Evolutionary conservation across 2,113 vertebrate species (phyloP), one percentile per base, ranked within the genome.

Genomic region (Agelaius phoeniceus): DNA sequence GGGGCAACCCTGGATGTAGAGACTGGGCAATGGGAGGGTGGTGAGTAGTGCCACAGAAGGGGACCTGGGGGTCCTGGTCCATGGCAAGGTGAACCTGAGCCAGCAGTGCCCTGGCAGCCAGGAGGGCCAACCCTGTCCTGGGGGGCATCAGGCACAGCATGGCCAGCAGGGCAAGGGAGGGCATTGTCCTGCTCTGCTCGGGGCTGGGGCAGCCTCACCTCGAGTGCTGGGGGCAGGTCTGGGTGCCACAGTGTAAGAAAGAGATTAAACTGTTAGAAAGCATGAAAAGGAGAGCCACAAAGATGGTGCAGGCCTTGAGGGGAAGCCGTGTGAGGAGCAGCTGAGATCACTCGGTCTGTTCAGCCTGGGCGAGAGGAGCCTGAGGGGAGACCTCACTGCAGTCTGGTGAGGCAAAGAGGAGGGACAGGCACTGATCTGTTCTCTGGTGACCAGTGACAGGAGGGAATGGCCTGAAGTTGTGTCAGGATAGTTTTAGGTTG

Each of bases 141-240:
- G 22, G 43, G 22, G 17, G 4, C 48, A n/a, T 26, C 58, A 28
- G 75, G 23, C 6, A 52, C 75, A 43, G 48, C 5, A n/a, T 10
- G 33, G 21, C 55, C 33, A 23, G 33, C 21, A 15, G 0, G 59
- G 37, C 31, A 35, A 54, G 31, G 59, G 30, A 78, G 24, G 11
- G 30, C 37, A 54, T 43, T 65, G 75, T 54, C 13, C 48, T 1
- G 3, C 61, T 43, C 19, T 78, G 48, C 37, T 54, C 59, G 13
- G 49, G 0, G 0, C 27, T 51, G 59, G 19, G 11, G 14, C 2
- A 0, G 19, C 31, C 31, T 66, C 68, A 18, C 20, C 27, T 39
- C 1, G 0, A 71, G 49, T 18, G 28, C 35, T 39, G 14, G 35
- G 67, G 35, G 28, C 31, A 55, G 9, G 3, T 23, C 0, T 79